These are phyloP conservation scores for Phylloscopus whistleri DNA, from an alignment of 2,113 vertebrate genomes.

Conservation along the genomic window DNA sequence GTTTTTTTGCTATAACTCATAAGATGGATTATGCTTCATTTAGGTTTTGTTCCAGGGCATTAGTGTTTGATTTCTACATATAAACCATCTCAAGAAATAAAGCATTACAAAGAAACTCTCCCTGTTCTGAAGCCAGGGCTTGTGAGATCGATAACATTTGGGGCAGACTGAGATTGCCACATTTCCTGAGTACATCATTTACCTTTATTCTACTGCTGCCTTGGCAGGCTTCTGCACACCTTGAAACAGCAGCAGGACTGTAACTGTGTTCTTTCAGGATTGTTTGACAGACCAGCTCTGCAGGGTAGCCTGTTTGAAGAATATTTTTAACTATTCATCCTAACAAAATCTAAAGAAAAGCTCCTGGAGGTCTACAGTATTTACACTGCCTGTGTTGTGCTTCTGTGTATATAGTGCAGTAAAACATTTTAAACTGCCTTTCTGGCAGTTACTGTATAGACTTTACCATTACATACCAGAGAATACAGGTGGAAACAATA, in stretches of 20 bases:
- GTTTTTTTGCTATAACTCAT: neutral
- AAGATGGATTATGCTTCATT: neutral
- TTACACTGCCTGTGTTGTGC: neutral
- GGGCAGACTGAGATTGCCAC: neutral
- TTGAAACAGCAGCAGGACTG: neutral
- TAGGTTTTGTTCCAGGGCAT: neutral
- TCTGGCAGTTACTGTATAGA: neutral
- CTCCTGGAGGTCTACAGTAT: neutral
- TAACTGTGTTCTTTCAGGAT: neutral
- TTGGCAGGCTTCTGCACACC: neutral
- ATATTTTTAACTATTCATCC: neutral
- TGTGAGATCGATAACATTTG: fast-evolving
- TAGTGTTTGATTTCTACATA: neutral
- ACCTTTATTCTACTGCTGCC: neutral
- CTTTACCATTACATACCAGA: neutral
- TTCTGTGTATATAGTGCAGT: neutral
- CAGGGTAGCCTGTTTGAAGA: neutral
- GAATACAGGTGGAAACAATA: neutral
- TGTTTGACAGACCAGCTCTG: neutral
- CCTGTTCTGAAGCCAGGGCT: neutral
- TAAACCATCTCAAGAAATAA: slow-evolving; percentile 3
- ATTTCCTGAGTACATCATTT: neutral
- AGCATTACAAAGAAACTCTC: neutral
- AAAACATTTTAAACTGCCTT: neutral
- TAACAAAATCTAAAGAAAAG: neutral